These are phyloP conservation scores for Puntigrus tetrazona DNA, from an alignment of 2,113 vertebrate species.

Conservation along the genomic window DNA sequence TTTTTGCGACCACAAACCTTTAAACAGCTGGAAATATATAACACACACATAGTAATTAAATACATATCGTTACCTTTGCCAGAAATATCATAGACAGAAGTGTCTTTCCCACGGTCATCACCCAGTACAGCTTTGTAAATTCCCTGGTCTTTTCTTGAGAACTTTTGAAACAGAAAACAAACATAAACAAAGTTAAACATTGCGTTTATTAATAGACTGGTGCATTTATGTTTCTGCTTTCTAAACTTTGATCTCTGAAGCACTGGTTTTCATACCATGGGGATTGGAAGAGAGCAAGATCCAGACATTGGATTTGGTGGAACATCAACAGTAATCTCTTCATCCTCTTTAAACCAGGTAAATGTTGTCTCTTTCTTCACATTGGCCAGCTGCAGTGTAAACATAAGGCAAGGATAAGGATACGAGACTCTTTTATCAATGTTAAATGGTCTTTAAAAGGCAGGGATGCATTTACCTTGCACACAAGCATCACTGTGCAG, in stretches of 20 bases:
- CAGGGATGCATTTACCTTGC: conserved; percentile 78
- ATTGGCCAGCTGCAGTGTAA: conserved; percentile 82
- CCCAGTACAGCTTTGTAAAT: conserved; percentile 87
- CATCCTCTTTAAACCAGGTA: conserved; percentile 91
- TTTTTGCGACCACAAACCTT: not conserved
- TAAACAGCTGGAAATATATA: not conserved
- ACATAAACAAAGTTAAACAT: not conserved
- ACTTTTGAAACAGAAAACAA: conserved; percentile 64
- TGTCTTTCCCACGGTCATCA: conserved; percentile 92
- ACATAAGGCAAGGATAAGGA: not conserved
- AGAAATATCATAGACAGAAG: conserved; percentile 82
- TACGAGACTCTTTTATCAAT: not conserved
- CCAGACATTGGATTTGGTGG: conserved; percentile 82
- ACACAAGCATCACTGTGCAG: conserved; percentile 85
- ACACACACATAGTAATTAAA: not conserved
- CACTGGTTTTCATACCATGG: conserved; percentile 83
- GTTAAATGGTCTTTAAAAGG: not conserved
- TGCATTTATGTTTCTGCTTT: not conserved
- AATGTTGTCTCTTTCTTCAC: conserved; percentile 90
- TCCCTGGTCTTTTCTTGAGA: conserved; percentile 92
- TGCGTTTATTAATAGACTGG: not conserved
- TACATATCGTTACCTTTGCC: conserved; percentile 81
- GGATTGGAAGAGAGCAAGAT: conserved; percentile 81
- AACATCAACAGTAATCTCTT: conserved; percentile 76
- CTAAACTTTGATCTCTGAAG: not conserved